These are phyloP conservation scores for Sminthurides aquaticus DNA, from an alignment of 2,888 invertebrate genomes.

Conservation along the genomic window DNA sequence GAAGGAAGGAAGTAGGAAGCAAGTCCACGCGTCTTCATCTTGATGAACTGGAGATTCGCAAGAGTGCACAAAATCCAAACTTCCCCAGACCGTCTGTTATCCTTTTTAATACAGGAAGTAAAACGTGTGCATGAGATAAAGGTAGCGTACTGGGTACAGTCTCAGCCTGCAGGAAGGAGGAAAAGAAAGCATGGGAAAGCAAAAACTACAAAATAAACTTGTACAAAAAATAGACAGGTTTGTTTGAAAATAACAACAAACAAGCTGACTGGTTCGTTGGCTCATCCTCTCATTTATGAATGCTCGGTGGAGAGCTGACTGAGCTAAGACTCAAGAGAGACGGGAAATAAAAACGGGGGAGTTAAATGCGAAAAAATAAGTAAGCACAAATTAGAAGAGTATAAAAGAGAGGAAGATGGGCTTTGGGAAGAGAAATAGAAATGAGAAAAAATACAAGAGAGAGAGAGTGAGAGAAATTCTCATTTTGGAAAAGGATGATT, in stretches of 20 bases:
- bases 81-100: no score
- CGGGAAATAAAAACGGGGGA: neutral
- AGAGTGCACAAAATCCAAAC: no score
- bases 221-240: neutral
- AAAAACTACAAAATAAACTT: neutral
- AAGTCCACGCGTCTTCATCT: no score
- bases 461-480: conserved; percentile 1
- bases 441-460: conserved; percentile 6
- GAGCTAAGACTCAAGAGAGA: neutral
- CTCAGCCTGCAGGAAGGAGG: neutral
- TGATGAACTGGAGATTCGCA: no score
- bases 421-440: neutral
- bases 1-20: no score
- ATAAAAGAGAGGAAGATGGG: neutral
- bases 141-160: no score
- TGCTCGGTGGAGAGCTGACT: neutral
- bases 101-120: no score
- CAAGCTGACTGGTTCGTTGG: neutral
- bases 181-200: neutral
- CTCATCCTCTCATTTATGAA: neutral
- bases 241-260: neutral
- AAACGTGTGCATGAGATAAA: no score
- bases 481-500: no score
- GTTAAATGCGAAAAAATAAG: neutral
- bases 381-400: conserved; percentile 1